Base-by-base conservation (phyloP, 2,113 vertebrate species). In the Anthoscopus minutus region DNA sequence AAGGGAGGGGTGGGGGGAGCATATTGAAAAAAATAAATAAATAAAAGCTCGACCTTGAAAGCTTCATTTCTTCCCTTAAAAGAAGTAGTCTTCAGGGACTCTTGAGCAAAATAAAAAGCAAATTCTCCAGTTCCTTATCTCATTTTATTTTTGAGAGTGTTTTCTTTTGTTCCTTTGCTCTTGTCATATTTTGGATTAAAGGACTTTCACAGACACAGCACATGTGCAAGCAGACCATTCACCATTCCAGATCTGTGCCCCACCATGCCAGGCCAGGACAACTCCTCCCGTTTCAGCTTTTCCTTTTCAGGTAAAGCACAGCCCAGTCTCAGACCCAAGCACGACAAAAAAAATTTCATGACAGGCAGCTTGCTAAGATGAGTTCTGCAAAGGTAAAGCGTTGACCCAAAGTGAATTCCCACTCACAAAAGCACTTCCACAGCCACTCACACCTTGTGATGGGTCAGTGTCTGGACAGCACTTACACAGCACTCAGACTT, bases 61-160 rank as follows among this genome's bases (percentile, higher is more conserved):
- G 86, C 84, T 94, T 65, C 30, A 72, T 96, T 96, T 97, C 86
- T 97, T 94, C 77, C 82, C 50, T 51, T 96, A 95, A 95, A 89
- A 91, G 73, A 94, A 92, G 42, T 14, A 18, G 54, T 92, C 93
- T 95, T 92, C 18, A 7, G 93, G 81, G 96, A 86, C 71, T 93
- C 80, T 44, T 21, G 16, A 67, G 35, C 92, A 74, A 96, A 95
- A 95, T 69, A 89, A 96, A 97, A 95, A 54, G 64, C 60, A 94
- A 96, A 83, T 73, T 89, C 91, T 87, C 81, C 78, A 88, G 86
- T 96, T 97, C 67, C 64, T 96, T 96, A 95, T 96, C 94, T 97
- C 72, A 17, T 40, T 25, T 70, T 96, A 94, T 92, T 97, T 97
- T 97, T 95, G 87, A 95, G 76, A 94, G 48, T 73, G 40, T 89